Evolutionary conservation across 2,888 invertebrate species (phyloP), one percentile per base, ranked within the genome.

Genomic region (Argynnis bischoffii): DNA sequence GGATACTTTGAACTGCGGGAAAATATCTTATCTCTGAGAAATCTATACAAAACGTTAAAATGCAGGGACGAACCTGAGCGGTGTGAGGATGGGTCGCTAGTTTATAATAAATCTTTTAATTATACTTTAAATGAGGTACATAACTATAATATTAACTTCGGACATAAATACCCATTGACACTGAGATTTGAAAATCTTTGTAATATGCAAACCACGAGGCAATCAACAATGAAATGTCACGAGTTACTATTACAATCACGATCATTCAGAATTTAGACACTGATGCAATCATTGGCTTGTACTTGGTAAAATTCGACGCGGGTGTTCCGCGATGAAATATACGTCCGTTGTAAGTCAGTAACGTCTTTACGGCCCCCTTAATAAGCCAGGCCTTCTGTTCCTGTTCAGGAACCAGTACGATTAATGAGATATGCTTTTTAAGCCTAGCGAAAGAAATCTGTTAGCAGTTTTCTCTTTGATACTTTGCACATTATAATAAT

Each of bases 251-350:
- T 64, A 68, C 41, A 64, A 59, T 64, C 68, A 55, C 56, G 46
- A 35, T 64, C 60, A 51, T 69, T 68, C 51, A 60, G 55, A 35
- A 64, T 53, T 64, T 55, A 51, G 55, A 46, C 26, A 53, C 50
- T 71, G 63, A 69, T 35, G 71, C 57, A 64, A 64, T 60, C 53
- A 56, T 63, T 63, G 67, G 55, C 57, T 8, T 35, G 35, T 8
- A 35, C 54, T 66, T 53, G 55, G 73, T 70, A 69, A 70, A 59
- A 16, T 56, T 64, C 84, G 51, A 79, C 79, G 81, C 79, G 84
- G 83, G 84, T 81, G 83, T 83, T 84, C 84, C 74, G 66, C 57
- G 35, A 74, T 79, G 78, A 81, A 75, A 80, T 81, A 81, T 80
- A 76, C 71, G 77, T 77, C 78, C 78, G 78, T 70, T 73, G 70